Conservation (phyloP, 2,888 invertebrate species). For the Habrosyne pyritoides region DNA sequence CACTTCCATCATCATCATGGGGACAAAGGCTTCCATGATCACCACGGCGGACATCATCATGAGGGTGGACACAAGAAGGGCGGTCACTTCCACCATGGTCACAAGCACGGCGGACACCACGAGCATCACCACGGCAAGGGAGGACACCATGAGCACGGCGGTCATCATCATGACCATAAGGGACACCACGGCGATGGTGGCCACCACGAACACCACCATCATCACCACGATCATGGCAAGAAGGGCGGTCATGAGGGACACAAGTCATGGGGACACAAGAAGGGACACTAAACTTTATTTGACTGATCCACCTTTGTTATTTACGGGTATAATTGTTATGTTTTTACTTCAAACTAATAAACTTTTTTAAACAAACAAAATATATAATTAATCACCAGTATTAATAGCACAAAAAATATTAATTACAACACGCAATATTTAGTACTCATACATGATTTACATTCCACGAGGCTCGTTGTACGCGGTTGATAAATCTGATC, state of each 20-base stretch:
- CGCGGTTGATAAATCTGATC: conserved; percentile 68
- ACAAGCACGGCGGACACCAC: conserved; percentile 86
- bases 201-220: conserved; percentile 86
- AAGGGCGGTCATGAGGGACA: conserved; percentile 88
- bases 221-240: conserved; percentile 86
- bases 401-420: background rate
- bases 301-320: conserved; percentile 23
- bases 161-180: conserved; percentile 86
- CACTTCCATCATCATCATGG: conserved; percentile 90
- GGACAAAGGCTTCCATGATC: conserved; percentile 87
- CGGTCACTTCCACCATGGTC: conserved; percentile 87
- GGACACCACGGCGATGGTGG: conserved; percentile 88
- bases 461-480: conserved; percentile 53
- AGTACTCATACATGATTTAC: conserved; percentile 45
- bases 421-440: conserved; percentile 27
- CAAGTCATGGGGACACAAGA: conserved; percentile 85
- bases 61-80: conserved; percentile 88
- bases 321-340: conserved; percentile 34
- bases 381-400: background rate
- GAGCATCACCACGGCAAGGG: conserved; percentile 88
- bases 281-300: conserved; percentile 36
- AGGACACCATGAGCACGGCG: conserved; percentile 87
- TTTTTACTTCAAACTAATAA: conserved; percentile 30
- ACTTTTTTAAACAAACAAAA: background rate
- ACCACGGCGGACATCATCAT: conserved; percentile 86